A percentile compares a stretch with the other conserved stretches of the same genome.
Conservation (phyloP, 2,113 vertebrate genomes). For the Rhinolophus sinicus region DNA sequence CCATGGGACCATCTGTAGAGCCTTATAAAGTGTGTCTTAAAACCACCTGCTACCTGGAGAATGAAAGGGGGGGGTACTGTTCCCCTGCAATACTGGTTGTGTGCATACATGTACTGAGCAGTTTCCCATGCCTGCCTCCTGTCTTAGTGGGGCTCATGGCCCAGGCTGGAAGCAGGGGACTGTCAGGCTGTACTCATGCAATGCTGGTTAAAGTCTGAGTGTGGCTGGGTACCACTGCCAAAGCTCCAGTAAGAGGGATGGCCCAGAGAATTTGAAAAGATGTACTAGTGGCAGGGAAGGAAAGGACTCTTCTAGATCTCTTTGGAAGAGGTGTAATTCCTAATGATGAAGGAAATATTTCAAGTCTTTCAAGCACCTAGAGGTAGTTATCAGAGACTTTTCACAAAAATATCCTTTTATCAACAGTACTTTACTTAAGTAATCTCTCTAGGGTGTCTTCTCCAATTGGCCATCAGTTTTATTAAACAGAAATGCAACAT, state of each 20-base stretch:
- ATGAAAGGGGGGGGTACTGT: background rate
- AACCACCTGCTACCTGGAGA: background rate
- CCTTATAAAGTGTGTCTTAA: background rate
- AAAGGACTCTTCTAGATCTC: background rate
- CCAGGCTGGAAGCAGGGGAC: background rate
- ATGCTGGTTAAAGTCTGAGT: background rate
- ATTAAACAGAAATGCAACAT: background rate
- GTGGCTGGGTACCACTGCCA: too few species aligned
- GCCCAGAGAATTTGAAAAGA: background rate
- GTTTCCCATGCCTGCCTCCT: background rate
- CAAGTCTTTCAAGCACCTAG: background rate
- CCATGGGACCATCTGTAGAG: background rate
- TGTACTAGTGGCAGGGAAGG: background rate
- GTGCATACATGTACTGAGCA: background rate
- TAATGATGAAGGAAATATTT: background rate
- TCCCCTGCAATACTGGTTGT: background rate
- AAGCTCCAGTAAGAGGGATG: background rate
- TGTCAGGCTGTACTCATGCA: background rate
- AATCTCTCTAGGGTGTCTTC: background rate
- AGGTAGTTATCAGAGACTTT: background rate
- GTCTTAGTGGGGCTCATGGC: background rate
- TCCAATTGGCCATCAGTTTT: background rate
- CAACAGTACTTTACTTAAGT: background rate
- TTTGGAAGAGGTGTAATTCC: background rate
- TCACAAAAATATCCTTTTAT: background rate